These are phyloP conservation scores for Frankliniella fusca DNA, from an alignment of 2,888 invertebrate species.

Conservation along the genomic window DNA sequence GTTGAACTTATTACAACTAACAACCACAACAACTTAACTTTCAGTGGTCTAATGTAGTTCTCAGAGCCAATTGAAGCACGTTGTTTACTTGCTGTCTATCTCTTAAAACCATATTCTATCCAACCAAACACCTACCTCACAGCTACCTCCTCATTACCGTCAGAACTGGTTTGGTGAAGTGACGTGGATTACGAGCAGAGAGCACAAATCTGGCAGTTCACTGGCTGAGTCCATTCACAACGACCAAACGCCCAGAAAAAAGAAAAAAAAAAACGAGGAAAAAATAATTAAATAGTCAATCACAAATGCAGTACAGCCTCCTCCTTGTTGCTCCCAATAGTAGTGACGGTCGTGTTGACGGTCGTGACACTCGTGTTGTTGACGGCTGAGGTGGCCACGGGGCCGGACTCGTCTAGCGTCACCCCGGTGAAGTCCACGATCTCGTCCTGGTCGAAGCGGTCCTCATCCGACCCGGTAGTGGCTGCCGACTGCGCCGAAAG, in stretches of 20 bases:
- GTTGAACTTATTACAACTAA: not conserved
- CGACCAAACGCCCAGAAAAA: not conserved
- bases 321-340: slow-evolving; percentile 11
- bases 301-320: slow-evolving; percentile 14
- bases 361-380: slow-evolving; percentile 2
- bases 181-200: not conserved
- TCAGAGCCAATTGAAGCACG: not conserved
- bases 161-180: too few relatives aligned
- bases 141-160: too few relatives aligned
- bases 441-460: slow-evolving; percentile 75
- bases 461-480: slow-evolving; percentile 46
- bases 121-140: not conserved
- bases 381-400: not conserved
- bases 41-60: not conserved
- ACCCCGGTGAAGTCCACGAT: slow-evolving; percentile 81
- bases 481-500: slow-evolving; percentile 38
- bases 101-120: not conserved
- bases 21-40: not conserved
- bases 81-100: not conserved
- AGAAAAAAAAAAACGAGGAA: not conserved
- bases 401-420: slow-evolving; percentile 46
- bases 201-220: not conserved
- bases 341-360: slow-evolving; percentile 10
- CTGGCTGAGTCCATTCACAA: not conserved
- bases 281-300: not conserved